Evolutionary conservation across 2,797 vertebrate species (phyloP).

Genomic region (Sebastiscus tertius): DNA sequence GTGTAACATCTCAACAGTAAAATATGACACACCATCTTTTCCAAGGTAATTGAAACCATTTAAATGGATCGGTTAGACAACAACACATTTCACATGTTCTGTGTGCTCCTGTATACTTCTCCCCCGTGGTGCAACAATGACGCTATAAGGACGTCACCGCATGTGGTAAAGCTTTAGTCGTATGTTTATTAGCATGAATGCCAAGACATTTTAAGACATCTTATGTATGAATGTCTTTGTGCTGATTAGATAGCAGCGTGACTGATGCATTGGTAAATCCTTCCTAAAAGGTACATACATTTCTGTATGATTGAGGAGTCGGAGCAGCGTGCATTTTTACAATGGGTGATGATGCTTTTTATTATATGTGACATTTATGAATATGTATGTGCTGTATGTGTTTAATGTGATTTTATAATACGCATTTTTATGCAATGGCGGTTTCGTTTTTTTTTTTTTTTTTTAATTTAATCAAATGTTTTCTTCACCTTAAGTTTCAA

Average conservation of each 20-base stretch:
- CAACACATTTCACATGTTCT: not conserved
- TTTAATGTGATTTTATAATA: not conserved
- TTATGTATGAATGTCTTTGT: not conserved
- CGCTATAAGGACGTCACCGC: not conserved
- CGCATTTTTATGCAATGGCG: not conserved
- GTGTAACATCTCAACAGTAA: too few species aligned
- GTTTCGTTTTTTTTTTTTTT: not conserved
- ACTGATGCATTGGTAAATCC: not conserved
- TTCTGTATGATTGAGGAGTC: not conserved
- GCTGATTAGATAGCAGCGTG: not conserved
- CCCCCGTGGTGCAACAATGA: not conserved
- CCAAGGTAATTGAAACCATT: not conserved
- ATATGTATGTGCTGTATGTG: not conserved
- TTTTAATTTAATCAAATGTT: not conserved
- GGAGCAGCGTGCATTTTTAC: not conserved
- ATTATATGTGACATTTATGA: not conserved
- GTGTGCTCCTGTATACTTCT: not conserved
- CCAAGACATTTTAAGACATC: too few species aligned
- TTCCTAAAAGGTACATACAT: not conserved
- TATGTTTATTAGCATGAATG: not conserved
- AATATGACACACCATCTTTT: not conserved
- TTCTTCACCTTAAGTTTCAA: conserved; percentile 1
- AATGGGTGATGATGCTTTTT: not conserved
- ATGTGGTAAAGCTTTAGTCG: not conserved
- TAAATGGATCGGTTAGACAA: not conserved